Base-by-base conservation (phyloP, 64 coral and sea anemone species). In the Porites australiensis region DNA sequence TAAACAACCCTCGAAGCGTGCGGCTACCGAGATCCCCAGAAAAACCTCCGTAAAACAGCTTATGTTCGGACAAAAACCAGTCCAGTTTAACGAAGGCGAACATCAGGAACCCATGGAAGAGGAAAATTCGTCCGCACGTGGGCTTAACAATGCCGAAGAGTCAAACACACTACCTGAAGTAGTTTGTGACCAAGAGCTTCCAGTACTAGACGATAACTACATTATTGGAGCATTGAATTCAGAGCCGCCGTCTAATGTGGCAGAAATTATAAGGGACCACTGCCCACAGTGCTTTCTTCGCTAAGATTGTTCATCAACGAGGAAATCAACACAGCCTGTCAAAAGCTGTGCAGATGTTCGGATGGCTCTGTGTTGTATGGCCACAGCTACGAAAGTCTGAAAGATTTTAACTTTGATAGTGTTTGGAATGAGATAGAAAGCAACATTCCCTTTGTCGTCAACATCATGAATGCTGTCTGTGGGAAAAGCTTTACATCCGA, bases 331-430 rank as follows among this genome's bases (percentile, higher is more conserved):
- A 21, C 9, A 22, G 64, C 53, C 18, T 90, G 89, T 72, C 18
- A 81, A 12, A 71, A 79, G 19, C 65, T 90, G 3, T 90, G 89
- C 77, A 90, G 62, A 68, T 65, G 89, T 69, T 82, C 77, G 22
- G 48, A 82, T 16, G 89, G 89, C 14, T 91, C 77, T 91, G 89
- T 91, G 16, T 64, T 92, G 50, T 84, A 83, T 85, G 65, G 79
- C 65, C 52, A 84, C 45, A 58, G 61, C 19, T 92, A 84, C 70
- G 13, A 83, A 75, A 92, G 82, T 64, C 49, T 92, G 72, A 66
- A 75, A 57, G 73, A 92, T 55, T 92, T 92, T 13, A 64, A 52
- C 21, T 87, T 86, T 23, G 70, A 92, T 13, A 78, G 54, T 63
- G 27, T 90, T 19, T 90, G 74, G 69, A 55, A 75, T 22, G 90